Conservation (phyloP, 2,797 vertebrate genomes). For the Psittacula derbiana region DNA sequence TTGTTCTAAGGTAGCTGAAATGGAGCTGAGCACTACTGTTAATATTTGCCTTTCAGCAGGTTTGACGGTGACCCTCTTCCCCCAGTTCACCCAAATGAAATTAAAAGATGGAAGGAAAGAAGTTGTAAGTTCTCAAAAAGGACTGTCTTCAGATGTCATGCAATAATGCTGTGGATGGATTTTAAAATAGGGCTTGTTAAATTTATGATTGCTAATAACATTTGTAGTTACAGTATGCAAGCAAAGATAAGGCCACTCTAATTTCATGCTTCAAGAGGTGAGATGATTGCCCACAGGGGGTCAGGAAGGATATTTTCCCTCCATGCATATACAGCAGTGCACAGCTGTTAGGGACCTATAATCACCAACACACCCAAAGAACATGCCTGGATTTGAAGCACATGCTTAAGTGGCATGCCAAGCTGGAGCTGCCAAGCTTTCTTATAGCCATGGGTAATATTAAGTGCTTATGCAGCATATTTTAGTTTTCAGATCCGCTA, state of each 20-base stretch:
- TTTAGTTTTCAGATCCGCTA: neutral
- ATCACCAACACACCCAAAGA: slow-evolving; percentile 5
- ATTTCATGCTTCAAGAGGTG: slow-evolving; percentile 71
- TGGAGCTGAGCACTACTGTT: slow-evolving; percentile 17
- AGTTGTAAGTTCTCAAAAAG: neutral
- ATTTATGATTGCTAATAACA: slow-evolving; percentile 65
- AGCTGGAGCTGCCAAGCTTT: neutral
- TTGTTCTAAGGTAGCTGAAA: slow-evolving; percentile 44
- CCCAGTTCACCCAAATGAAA: slow-evolving; percentile 30
- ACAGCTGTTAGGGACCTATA: neutral
- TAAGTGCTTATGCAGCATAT: neutral
- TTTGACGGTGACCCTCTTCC: slow-evolving; percentile 16
- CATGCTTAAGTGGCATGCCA: neutral
- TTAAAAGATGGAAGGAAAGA: slow-evolving; percentile 37
- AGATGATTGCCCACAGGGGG: slow-evolving; percentile 67
- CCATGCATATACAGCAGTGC: neutral
- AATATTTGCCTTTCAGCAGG: slow-evolving; percentile 49
- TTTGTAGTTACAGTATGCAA: slow-evolving; percentile 69
- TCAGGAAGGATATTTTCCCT: slow-evolving; percentile 62
- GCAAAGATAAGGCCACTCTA: slow-evolving; percentile 67
- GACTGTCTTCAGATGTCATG: slow-evolving; percentile 9
- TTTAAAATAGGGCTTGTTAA: slow-evolving; percentile 57
- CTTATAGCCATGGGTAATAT: neutral
- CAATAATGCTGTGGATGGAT: slow-evolving; percentile 21
- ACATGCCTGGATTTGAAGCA: neutral